Percentiles rank a stretch among this genome's conserved stretches.
phyloP scores from a whole-genome alignment of 2,888 invertebrate species.

The Entomobrya proxima region DNA sequence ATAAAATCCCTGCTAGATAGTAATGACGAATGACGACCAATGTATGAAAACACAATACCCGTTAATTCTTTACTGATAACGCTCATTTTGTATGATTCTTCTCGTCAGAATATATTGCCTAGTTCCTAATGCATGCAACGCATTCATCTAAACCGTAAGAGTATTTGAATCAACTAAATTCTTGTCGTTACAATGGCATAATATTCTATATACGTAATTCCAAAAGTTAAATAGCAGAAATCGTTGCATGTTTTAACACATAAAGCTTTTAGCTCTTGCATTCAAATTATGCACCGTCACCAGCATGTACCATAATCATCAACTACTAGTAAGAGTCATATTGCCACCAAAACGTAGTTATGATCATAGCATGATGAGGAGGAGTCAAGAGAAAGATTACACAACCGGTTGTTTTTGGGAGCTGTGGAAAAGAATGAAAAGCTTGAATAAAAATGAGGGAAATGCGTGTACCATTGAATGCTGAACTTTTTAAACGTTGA shows the following conservation, averaged over 20 bases:
- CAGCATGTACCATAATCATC: not conserved
- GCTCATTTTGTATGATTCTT: too few species aligned
- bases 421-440: too few species aligned
- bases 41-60: not conserved
- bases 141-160: too few species aligned
- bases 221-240: too few species aligned
- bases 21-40: not conserved
- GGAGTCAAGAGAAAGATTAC: too few species aligned
- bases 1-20: too few species aligned
- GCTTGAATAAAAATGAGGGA: not conserved
- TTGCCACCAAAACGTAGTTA: not conserved
- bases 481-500: not conserved
- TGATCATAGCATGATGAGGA: constrained; percentile 7
- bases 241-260: not conserved
- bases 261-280: constrained; percentile 2
- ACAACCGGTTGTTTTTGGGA: constrained; percentile 12
- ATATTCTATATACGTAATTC: not conserved
- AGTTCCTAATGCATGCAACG: too few species aligned
- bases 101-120: too few species aligned
- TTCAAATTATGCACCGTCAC: constrained; percentile 3
- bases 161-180: too few species aligned
- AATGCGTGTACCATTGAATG: not conserved
- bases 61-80: too few species aligned
- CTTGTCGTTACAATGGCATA: not conserved
- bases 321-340: too few species aligned